Percentiles rank a stretch among this genome's conserved stretches.
Evolutionary conservation across 2,797 vertebrate species (phyloP).

Genomic region (Trichosurus vulpecula): DNA sequence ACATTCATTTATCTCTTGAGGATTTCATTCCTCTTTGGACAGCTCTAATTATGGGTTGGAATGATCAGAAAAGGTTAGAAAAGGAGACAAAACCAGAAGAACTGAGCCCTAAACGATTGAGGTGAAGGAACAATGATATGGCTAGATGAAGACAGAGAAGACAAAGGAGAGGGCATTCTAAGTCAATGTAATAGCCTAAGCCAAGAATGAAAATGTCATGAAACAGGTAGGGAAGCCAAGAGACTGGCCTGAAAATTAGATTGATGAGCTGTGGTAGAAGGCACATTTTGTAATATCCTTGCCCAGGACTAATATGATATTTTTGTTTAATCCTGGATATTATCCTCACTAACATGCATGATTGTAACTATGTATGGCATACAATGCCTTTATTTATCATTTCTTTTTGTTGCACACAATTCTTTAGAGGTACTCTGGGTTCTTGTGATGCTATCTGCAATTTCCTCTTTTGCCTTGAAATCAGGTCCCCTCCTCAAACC

Average conservation of each 20-base stretch:
- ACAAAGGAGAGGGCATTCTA: not conserved
- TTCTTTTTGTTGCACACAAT: not conserved
- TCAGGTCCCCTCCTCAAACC: not conserved
- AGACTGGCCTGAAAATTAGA: not conserved
- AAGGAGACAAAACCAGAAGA: not conserved
- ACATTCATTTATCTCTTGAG: not conserved
- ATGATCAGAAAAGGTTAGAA: not conserved
- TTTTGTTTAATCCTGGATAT: not conserved
- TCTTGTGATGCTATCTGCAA: not conserved
- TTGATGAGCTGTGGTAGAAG: not conserved
- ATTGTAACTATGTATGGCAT: not conserved
- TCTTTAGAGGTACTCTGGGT: not conserved
- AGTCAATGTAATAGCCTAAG: not conserved
- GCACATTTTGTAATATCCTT: not conserved
- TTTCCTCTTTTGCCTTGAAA: not conserved
- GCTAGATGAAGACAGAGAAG: not conserved
- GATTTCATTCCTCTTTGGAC: not conserved
- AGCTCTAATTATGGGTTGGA: not conserved
- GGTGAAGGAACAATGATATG: not conserved
- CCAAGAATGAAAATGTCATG: not conserved
- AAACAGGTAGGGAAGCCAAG: not conserved
- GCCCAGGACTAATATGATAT: not conserved
- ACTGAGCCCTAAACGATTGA: not conserved
- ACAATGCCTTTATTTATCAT: not conserved
- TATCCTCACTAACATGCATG: not conserved